A percentile compares a stretch with the other conserved stretches of the same genome.
Conservation (phyloP, 2,113 vertebrate genomes). For the Suricata suricatta region DNA sequence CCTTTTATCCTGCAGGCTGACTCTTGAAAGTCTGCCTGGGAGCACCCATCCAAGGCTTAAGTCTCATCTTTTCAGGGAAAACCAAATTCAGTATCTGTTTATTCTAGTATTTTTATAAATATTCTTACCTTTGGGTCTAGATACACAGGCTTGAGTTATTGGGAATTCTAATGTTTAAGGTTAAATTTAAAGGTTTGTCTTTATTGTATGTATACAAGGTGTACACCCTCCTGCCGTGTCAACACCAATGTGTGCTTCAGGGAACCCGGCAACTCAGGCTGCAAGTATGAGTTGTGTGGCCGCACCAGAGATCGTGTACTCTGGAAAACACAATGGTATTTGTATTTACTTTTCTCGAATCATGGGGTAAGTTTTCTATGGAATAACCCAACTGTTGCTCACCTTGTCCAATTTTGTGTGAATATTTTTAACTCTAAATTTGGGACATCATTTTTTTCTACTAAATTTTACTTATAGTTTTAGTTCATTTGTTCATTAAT, state of each 20-base stretch:
- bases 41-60: neutral
- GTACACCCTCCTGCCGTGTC: conserved; percentile 84
- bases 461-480: conserved; percentile 34
- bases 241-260: conserved; percentile 85
- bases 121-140: neutral
- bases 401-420: neutral
- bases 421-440: conserved; percentile 39
- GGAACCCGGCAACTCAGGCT: conserved; percentile 79
- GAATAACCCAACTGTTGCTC: neutral
- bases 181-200: neutral
- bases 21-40: neutral
- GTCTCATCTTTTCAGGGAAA: conserved; percentile 1
- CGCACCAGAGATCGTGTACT: conserved; percentile 95
- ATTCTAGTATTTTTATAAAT: neutral
- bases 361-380: conserved; percentile 89
- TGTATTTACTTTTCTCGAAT: conserved; percentile 96
- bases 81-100: neutral
- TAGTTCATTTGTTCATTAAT: neutral
- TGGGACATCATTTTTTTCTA: neutral
- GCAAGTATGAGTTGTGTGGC: conserved; percentile 86
- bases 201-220: conserved; percentile 80
- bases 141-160: neutral
- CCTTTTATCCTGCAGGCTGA: neutral
- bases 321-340: conserved; percentile 98
- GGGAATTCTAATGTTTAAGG: neutral